phyloP scores from a whole-genome alignment of 2,888 invertebrate species.

The Sycophila texana region DNA sequence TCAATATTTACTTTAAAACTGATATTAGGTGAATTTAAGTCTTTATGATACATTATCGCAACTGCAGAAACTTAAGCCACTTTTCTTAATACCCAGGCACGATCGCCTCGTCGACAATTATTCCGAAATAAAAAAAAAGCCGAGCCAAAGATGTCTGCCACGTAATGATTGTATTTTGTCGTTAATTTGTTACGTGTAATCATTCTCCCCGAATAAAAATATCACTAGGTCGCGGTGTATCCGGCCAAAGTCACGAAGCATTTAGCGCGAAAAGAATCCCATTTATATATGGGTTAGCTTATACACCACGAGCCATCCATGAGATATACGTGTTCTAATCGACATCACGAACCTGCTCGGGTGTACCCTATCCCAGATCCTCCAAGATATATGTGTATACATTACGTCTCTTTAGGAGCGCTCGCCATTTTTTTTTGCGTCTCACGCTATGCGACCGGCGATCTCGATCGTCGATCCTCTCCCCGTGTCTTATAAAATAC shows the following conservation, averaged over 20 bases:
- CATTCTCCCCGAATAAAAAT: background rate
- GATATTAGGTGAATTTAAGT: too few species aligned
- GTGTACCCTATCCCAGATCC: constrained; percentile 3
- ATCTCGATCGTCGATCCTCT: constrained; percentile 17
- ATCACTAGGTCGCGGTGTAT: constrained; percentile 24
- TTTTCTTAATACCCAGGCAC: too few species aligned
- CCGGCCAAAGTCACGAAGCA: constrained; percentile 30
- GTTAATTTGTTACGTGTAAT: constrained; percentile 10
- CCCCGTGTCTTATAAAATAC: constrained; percentile 13
- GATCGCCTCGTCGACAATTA: too few species aligned
- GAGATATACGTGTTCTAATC: constrained; percentile 38
- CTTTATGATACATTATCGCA: too few species aligned
- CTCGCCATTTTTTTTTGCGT: constrained; percentile 1
- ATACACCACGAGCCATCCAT: background rate
- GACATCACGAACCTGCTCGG: constrained; percentile 36
- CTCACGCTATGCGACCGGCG: background rate
- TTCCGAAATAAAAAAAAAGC: too few species aligned
- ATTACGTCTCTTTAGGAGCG: background rate
- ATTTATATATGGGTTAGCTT: constrained; percentile 34
- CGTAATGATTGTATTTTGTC: background rate
- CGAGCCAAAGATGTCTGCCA: background rate
- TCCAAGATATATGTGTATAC: constrained; percentile 4
- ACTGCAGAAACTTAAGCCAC: too few species aligned
- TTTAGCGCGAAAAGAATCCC: background rate
- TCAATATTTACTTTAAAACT: too few species aligned